Base-by-base conservation (phyloP, 2,113 vertebrate genomes). In the Lipophrys pholis region DNA sequence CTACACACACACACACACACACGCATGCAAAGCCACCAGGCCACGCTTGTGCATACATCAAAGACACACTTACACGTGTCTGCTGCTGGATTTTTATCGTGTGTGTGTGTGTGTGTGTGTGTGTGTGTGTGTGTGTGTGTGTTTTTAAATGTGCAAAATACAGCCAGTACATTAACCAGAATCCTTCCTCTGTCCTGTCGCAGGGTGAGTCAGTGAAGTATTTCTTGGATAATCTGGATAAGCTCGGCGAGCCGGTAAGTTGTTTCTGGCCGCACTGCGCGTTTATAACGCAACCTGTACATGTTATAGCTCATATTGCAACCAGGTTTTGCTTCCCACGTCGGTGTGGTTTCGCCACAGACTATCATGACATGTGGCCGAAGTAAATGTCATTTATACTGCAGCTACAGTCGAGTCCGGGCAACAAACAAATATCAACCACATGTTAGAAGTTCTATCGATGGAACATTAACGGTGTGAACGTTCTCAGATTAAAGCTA, bases 171-270 rank as follows among this genome's bases (percentile, higher is more conserved):
- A 73, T 80, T 90, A 86, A 87, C 76, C 66, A 63, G 78, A 80
- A 79, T 77, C 61, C 82, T 76, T 49, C 54, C 11, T 80, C 41
- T 85, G 73, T 83, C 78, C 57, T 87, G 56, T 90, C 69, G 43
- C 92, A 99, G 97, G 97, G 97, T 57, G 97, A 99, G 94, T 97
- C 97, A 52, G 97, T 99, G 87, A 99, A 99, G 91, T 99, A 98
- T 94, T 99, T 99, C 94, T 94, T 99, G 96, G 97, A 99, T 94
- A 96, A 97, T 93, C 94, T 98, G 95, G 97, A 98, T 94, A 97
- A 97, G 94, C 94, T 99, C 41, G 94, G 96, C 90, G 94, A 96
- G 76, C 85, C 73, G 93, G 97, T 99, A 95, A 98, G 96, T 95
- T 84, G 64, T 82, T 87, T 81, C 69, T 82, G 46, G 62, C 49